Evolutionary conservation across 1,140 invertebrate genomes (phyloP), one percentile per base, ranked within the genome.

Genomic region (Drosophila tsacasi): DNA sequence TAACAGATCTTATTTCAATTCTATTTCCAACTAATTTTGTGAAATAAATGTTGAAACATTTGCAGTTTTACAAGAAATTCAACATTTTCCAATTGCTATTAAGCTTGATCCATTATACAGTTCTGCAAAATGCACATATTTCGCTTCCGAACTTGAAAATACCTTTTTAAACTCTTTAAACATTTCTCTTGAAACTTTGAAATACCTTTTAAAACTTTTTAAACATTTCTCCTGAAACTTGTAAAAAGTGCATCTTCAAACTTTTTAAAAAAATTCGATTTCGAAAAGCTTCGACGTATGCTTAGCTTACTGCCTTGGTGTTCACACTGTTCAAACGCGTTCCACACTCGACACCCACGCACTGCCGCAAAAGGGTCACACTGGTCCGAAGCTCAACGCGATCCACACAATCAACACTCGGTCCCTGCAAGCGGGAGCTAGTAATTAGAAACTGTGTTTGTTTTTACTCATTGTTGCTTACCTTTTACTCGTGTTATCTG

Each of bases 401-500:
- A 9, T 19, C 50, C 50, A 21, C 50, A 35, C 19, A 54, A 9
- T 35, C 19, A 19, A 17, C 52, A 39, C 9, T 12, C 35, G 35
- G 35, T 39, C 54, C 32, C 35, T 39, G 54, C 35, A 57, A 57
- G 54, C 54, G 35, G 21, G 15, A 25, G 52, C 23, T 57, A 57
- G 35, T 39, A 57, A 39, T 17, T 57, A 57, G 35, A 25, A 57
- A 39, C 21, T 57, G 52, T 55, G 21, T 55, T 25, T n/a, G 54
- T 55, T 27, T 27, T 27, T 55, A 32, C 15, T 25, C 47, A 58
- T 60, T 59, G 47, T 50, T 54, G 32, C 57, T 39, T 40, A 30
- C 37, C 50, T 73, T 55, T 73, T 55, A 54, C 76, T 54, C 55
- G 39, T 67, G 72, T 80, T 61, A 40, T 55, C 37, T 47, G 7